Evolutionary conservation across 2,888 invertebrate genomes (phyloP), one percentile per base, ranked within the genome.

Genomic region (Dynastes grantii): DNA sequence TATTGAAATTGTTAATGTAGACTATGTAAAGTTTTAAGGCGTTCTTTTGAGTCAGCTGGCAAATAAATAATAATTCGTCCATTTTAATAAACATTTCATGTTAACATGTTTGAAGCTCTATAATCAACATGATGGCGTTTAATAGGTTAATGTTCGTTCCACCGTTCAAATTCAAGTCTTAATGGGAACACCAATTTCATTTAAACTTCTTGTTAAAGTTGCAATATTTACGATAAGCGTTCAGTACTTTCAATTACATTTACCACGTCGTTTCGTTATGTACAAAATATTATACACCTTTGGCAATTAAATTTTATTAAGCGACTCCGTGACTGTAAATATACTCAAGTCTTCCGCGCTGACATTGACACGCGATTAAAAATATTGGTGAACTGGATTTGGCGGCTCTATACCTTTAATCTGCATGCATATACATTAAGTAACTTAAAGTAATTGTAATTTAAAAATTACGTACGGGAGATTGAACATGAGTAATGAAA

Each of bases 221-320:
- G 6, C 55, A 58, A 22, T 22, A 58, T 22, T 58, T 58, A 58
- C 2, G 16, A 58, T 58, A 16, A 16, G 55, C 1, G 55, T 16
- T 22, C 16, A 16, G n/a, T 22, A 22, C 8, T 58, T 58, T 27
- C 22, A 58, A 58, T 58, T 58, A 58, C n/a, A 58, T 22, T 58
- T 58, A 22, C 55, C 55, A 58, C 55, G 22, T 22, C 8, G 55
- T 58, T 58, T 58, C 55, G 55, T 58, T 58, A 58, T 16, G 8
- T 22, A 22, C 9, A 58, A 58, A 58, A 4, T 58, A 22, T 58
- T 58, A 58, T 16, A 22, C 55, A 58, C 55, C 22, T 58, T 58
- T 22, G 55, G 55, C 55, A 16, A 58, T 58, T 58, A 58, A 58
- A 58, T 58, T 58, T 58, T 58, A 58, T 58, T 58, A 22, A 58